Evolutionary conservation across 2,888 invertebrate genomes (phyloP).

Genomic region (Eupithecia dodoneata): DNA sequence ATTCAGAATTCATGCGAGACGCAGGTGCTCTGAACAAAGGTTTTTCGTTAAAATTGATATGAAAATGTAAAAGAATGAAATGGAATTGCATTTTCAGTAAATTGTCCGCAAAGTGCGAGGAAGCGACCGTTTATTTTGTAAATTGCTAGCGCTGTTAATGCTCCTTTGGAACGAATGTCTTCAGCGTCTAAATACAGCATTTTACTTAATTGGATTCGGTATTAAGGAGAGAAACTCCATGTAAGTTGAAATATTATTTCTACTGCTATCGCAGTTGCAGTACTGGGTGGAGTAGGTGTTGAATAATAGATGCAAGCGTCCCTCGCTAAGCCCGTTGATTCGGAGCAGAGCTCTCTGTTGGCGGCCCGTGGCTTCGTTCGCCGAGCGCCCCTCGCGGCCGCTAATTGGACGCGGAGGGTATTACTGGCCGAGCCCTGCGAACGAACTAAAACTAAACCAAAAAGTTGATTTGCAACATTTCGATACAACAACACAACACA

Average conservation of each 20-base stretch:
- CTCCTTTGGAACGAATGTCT: not conserved
- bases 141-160: conserved; percentile 18
- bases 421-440: not conserved
- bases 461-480: too few species aligned
- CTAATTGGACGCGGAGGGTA: not conserved
- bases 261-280: not conserved
- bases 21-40: conserved; percentile 29
- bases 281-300: not conserved
- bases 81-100: conserved; percentile 26
- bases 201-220: conserved; percentile 3
- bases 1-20: conserved; percentile 27
- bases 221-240: not conserved
- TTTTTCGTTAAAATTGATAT: conserved; percentile 27
- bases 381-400: not conserved
- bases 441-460: not conserved
- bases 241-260: not conserved
- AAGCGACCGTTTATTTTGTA: conserved; percentile 20
- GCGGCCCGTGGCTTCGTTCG: not conserved
- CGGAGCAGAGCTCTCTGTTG: not conserved
- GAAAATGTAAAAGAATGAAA: conserved; percentile 33
- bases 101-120: conserved; percentile 27
- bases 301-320: not conserved
- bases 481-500: too few species aligned
- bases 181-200: conserved; percentile 5
- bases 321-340: not conserved